These are phyloP conservation scores for Limosa lapponica DNA, from an alignment of 2,797 vertebrate species.

Conservation along the genomic window DNA sequence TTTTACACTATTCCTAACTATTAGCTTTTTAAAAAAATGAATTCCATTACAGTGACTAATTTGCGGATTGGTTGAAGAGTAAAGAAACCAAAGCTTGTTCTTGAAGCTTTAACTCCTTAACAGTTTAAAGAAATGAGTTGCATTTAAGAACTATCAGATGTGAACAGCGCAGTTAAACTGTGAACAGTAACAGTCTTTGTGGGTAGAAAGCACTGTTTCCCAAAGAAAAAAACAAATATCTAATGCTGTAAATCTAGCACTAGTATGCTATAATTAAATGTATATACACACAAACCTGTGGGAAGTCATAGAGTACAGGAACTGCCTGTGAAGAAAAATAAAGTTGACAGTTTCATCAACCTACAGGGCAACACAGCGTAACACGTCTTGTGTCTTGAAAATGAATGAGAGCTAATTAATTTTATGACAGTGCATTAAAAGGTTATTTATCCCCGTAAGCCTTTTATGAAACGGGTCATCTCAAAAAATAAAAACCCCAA, in stretches of 20 bases:
- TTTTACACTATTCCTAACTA: neutral
- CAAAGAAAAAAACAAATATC: conserved; percentile 8
- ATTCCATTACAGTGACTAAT: neutral
- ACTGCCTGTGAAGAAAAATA: conserved; percentile 41
- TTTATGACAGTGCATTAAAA: neutral
- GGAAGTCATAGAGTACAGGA: neutral
- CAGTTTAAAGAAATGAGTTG: conserved; percentile 1
- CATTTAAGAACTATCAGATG: neutral
- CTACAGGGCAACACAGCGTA: neutral
- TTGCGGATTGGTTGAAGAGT: conserved; percentile 2
- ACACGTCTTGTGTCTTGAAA: neutral
- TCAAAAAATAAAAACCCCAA: neutral
- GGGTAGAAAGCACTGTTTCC: neutral
- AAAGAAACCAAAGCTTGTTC: conserved; percentile 51
- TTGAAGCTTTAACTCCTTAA: conserved; percentile 25
- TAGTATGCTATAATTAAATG: neutral
- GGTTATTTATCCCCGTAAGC: neutral
- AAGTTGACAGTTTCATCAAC: neutral
- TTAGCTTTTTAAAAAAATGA: neutral
- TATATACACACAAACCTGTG: neutral
- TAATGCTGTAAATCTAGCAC: conserved; percentile 43
- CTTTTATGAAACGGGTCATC: neutral
- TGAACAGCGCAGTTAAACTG: neutral
- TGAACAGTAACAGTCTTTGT: neutral
- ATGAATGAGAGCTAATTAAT: neutral